Conservation (phyloP, 2,888 invertebrate species). For the Tachystola acroxantha region DNA sequence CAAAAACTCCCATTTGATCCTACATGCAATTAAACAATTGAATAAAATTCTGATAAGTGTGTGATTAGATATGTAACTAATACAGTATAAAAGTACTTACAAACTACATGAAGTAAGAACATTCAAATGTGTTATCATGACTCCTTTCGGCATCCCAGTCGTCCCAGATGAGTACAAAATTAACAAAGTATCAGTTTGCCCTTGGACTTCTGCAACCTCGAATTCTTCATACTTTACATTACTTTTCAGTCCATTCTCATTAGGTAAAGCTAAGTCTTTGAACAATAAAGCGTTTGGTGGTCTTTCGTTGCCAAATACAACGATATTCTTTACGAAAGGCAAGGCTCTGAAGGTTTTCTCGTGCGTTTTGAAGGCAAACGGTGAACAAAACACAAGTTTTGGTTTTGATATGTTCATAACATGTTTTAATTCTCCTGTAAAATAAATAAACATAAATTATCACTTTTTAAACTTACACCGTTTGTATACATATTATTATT, state of each 20-base stretch:
- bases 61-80: no score
- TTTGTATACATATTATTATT: no score
- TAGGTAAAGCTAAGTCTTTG: slow-evolving; percentile 29
- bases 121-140: slow-evolving; percentile 51
- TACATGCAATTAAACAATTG: no score
- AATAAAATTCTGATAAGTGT: no score
- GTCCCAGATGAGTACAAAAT: slow-evolving; percentile 63
- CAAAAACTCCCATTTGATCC: no score
- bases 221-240: slow-evolving; percentile 43
- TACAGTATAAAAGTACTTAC: slow-evolving; percentile 37
- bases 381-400: slow-evolving; percentile 45
- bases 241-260: neutral
- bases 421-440: slow-evolving; percentile 54
- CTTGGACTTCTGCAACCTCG: slow-evolving; percentile 32
- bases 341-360: slow-evolving; percentile 27
- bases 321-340: slow-evolving; percentile 31
- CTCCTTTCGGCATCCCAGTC: slow-evolving; percentile 60
- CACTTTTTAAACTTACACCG: no score
- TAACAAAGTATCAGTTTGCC: slow-evolving; percentile 39
- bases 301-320: slow-evolving; percentile 41
- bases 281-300: slow-evolving; percentile 27
- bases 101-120: slow-evolving; percentile 26
- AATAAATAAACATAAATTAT: neutral
- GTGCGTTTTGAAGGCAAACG: slow-evolving; percentile 34
- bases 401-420: slow-evolving; percentile 48